phyloP scores from a whole-genome alignment of 2,888 invertebrate species.

The Drosophila vallismaia region DNA sequence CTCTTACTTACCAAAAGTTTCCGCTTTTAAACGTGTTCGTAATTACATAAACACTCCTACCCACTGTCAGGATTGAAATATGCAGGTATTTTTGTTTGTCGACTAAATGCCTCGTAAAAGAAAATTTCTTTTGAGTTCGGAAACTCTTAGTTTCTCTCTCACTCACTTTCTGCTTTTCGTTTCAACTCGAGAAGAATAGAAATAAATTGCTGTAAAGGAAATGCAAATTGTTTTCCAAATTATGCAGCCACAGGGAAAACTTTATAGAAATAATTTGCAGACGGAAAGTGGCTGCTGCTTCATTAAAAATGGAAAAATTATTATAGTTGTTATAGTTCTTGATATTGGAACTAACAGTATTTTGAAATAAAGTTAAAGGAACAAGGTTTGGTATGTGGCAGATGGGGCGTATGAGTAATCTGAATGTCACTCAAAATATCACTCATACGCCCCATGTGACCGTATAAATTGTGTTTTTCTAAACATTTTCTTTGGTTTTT shows the following conservation, averaged over 20 bases:
- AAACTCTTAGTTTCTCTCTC: slow-evolving; percentile 32
- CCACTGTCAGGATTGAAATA: slow-evolving; percentile 21
- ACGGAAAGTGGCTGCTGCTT: background rate
- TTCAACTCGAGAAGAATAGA: slow-evolving; percentile 9
- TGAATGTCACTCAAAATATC: background rate
- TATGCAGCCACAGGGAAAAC: slow-evolving; percentile 35
- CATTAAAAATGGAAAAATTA: background rate
- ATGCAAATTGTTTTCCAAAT: slow-evolving; percentile 42
- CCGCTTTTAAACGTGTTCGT: slow-evolving; percentile 29
- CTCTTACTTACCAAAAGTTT: background rate
- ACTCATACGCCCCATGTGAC: background rate
- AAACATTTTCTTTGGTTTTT: too few species aligned
- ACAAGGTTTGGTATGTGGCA: background rate
- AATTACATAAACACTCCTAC: slow-evolving; percentile 56
- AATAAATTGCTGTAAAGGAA: slow-evolving; percentile 34
- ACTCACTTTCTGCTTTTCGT: background rate
- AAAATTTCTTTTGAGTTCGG: slow-evolving; percentile 29
- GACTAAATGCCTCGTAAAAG: slow-evolving; percentile 39
- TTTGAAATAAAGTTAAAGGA: background rate
- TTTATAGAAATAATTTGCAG: slow-evolving; percentile 9
- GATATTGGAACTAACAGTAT: background rate
- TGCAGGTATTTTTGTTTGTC: slow-evolving; percentile 43
- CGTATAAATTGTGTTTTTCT: background rate
- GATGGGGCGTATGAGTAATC: background rate
- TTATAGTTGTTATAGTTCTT: too few species aligned